Percentiles rank a stretch among this genome's conserved stretches.
phyloP scores from a whole-genome alignment of 2,888 invertebrate genomes.

The Myathropa florea region DNA sequence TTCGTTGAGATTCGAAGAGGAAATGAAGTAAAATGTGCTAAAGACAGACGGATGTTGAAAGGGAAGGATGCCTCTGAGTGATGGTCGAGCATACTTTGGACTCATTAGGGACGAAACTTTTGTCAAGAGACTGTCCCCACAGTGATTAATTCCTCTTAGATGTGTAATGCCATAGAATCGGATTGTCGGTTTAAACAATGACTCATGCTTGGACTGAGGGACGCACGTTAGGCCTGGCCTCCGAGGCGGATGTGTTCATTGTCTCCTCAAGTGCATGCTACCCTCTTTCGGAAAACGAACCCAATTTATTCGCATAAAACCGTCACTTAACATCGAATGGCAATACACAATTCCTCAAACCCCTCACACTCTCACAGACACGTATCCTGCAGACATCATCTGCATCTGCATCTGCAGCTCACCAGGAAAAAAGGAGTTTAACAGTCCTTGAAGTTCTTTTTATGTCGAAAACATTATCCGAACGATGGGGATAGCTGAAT shows the following conservation, averaged over 20 bases:
- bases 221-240: not conserved
- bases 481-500: not conserved
- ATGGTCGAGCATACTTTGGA: conserved; percentile 4
- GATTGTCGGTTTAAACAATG: not conserved
- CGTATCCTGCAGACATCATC: not conserved
- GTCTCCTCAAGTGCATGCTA: not conserved
- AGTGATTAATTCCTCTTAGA: not conserved
- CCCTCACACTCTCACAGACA: not conserved
- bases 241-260: not conserved
- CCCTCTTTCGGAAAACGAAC: not conserved
- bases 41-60: not conserved
- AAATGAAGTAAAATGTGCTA: conserved; percentile 20
- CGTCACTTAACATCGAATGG: not conserved
- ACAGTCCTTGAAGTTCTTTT: not conserved
- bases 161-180: not conserved
- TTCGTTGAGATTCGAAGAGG: conserved; percentile 5
- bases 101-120: conserved; percentile 21
- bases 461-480: not conserved
- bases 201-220: too few relatives aligned
- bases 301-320: not conserved
- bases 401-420: not conserved
- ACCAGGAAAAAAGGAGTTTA: not conserved
- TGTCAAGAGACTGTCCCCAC: not conserved
- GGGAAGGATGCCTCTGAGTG: not conserved
- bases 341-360: not conserved